Evolutionary conservation across 2,888 invertebrate species (phyloP).

Genomic region (Candidula unifasciata): DNA sequence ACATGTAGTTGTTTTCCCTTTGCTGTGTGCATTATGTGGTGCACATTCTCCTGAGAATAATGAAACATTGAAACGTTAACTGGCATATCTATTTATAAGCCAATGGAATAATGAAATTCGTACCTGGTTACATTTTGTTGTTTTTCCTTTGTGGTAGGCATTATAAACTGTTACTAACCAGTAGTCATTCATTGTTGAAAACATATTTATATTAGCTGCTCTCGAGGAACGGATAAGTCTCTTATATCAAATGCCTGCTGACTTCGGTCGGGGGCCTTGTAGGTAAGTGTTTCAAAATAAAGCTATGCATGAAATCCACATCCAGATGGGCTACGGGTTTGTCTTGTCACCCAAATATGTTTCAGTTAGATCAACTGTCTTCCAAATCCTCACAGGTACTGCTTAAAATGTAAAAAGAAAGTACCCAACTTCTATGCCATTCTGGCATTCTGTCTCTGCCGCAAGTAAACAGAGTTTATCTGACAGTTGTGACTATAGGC

Average conservation of each 20-base stretch:
- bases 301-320: background rate
- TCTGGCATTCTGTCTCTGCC: too few relatives aligned
- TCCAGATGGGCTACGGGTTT: too few relatives aligned
- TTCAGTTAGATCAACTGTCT: too few relatives aligned
- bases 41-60: too few relatives aligned
- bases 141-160: background rate
- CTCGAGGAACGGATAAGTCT: slow-evolving; percentile 28
- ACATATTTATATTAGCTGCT: background rate
- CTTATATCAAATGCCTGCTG: background rate
- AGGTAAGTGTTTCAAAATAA: background rate
- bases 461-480: too few relatives aligned
- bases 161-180: slow-evolving; percentile 3
- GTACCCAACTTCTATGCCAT: too few relatives aligned
- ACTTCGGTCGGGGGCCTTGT: background rate
- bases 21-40: background rate
- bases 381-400: too few relatives aligned
- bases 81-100: too few relatives aligned
- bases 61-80: too few relatives aligned
- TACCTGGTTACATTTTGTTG: background rate
- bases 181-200: background rate
- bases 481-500: too few relatives aligned
- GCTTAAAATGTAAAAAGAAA: too few relatives aligned
- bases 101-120: background rate
- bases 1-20: background rate
- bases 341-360: too few relatives aligned